Conservation (phyloP, 2,113 vertebrate species). For the Phasianus colchicus region DNA sequence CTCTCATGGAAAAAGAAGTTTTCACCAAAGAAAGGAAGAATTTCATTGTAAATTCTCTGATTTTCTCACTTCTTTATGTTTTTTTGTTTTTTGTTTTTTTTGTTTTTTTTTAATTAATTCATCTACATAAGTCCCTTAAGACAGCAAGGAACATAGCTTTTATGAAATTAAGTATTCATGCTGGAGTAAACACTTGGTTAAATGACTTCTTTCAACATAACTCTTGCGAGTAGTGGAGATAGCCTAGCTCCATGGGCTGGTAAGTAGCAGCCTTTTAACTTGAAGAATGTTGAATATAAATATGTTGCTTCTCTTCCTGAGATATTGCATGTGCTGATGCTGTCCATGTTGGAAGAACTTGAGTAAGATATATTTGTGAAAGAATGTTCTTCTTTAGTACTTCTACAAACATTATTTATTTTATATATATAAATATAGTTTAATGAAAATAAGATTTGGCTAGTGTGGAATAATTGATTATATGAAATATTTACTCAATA, state of each 20-base stretch:
- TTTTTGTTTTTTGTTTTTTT: not conserved
- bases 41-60: not conserved
- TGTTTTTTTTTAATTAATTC: not conserved
- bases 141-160: not conserved
- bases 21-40: not conserved
- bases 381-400: not conserved
- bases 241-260: not conserved
- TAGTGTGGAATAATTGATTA: not conserved
- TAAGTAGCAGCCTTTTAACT: not conserved
- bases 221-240: not conserved
- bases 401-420: not conserved
- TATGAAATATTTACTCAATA: not conserved
- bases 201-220: not conserved
- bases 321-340: not conserved
- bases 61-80: not conserved
- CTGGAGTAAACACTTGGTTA: not conserved
- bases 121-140: accelerated
- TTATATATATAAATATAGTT: not conserved
- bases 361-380: not conserved
- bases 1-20: not conserved
- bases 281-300: not conserved
- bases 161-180: not conserved
- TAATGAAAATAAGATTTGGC: not conserved
- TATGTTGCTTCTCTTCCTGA: not conserved
- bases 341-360: not conserved